phyloP scores from a whole-genome alignment of 2,797 vertebrate genomes.

The Zenarchopterus dispar region DNA sequence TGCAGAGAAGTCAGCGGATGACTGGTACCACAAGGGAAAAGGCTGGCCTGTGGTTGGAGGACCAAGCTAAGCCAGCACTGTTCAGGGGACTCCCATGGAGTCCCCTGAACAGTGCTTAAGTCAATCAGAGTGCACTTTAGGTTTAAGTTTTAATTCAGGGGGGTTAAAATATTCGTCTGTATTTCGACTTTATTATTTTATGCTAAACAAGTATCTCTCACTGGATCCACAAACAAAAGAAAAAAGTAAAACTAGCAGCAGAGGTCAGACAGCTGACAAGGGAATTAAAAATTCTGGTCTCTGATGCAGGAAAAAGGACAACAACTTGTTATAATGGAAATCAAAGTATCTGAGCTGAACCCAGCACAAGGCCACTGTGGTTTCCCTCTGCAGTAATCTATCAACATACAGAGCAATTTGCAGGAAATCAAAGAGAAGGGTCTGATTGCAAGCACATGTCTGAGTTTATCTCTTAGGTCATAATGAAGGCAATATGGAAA shows the following conservation, averaged over 20 bases:
- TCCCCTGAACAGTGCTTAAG: too few species aligned
- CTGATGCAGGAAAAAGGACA: conserved; percentile 26
- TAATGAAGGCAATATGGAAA: conserved; percentile 70
- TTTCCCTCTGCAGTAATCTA: conserved; percentile 32
- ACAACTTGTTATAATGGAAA: conserved; percentile 12
- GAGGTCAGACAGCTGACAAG: conserved; percentile 31
- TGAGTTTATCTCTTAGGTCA: conserved; percentile 64
- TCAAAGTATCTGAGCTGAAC: conserved; percentile 21
- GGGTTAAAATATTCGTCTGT: too few species aligned
- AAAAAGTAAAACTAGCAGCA: conserved; percentile 2
- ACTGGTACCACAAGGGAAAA: too few species aligned
- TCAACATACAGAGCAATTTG: conserved; percentile 47
- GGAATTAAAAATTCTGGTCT: conserved; percentile 19
- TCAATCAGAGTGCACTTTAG: too few species aligned
- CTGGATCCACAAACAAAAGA: conserved; percentile 19
- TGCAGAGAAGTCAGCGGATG: too few species aligned
- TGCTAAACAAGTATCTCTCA: conserved; percentile 27
- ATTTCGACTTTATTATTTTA: too few species aligned
- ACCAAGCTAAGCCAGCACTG: too few species aligned
- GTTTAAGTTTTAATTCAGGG: too few species aligned
- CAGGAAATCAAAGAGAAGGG: conserved; percentile 66
- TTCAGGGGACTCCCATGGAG: too few species aligned
- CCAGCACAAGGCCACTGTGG: conserved; percentile 35
- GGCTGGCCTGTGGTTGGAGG: too few species aligned
- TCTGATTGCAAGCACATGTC: conserved; percentile 75